These are phyloP conservation scores for Diachrysia chrysitis DNA, from an alignment of 2,888 invertebrate genomes.

Conservation along the genomic window DNA sequence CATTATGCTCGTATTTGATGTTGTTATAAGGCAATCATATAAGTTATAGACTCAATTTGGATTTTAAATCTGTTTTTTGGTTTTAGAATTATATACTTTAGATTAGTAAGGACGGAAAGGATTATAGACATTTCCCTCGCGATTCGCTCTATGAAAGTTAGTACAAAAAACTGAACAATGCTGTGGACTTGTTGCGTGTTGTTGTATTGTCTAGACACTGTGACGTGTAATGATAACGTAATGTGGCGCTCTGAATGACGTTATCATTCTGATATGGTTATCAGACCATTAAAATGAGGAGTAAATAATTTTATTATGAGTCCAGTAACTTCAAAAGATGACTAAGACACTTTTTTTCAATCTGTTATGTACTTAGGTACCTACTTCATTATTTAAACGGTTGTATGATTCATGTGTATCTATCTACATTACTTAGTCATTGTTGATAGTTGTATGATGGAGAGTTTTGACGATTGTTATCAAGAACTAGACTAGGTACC, in stretches of 20 bases:
- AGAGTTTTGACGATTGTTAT: background rate
- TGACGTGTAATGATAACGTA: conserved; percentile 33
- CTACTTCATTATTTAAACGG: background rate
- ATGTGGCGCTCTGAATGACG: conserved; percentile 31
- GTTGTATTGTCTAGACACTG: conserved; percentile 41
- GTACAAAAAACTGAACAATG: conserved; percentile 15
- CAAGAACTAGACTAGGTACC: no score
- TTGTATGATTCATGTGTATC: background rate
- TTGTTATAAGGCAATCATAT: background rate
- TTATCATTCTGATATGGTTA: conserved; percentile 36
- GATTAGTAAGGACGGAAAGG: no score
- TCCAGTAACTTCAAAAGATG: background rate
- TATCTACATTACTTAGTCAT: background rate
- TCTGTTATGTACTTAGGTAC: background rate
- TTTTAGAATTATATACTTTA: background rate
- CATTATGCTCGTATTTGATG: background rate
- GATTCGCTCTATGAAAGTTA: background rate
- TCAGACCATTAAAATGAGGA: conserved; percentile 5
- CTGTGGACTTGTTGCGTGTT: conserved; percentile 37
- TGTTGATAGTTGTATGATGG: background rate
- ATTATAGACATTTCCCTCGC: background rate
- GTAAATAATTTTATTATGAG: background rate
- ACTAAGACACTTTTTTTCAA: background rate
- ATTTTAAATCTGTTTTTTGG: background rate
- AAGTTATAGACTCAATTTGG: background rate